Evolutionary conservation across 2,113 vertebrate genomes (phyloP).

Genomic region (Anas platyrhynchos): DNA sequence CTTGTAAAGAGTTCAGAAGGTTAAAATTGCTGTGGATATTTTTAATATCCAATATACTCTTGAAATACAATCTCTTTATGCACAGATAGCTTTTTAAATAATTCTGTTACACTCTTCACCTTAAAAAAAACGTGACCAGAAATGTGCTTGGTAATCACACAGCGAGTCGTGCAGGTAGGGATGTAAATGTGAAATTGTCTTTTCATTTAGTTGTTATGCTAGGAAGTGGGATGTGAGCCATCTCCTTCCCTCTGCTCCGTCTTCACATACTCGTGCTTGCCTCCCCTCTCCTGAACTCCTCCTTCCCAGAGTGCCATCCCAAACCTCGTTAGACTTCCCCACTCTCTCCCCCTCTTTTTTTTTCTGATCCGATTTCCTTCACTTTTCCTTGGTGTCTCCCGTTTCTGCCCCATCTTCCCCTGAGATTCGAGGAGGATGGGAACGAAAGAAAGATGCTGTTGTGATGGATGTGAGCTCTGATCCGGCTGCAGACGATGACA

Average conservation of each 20-base stretch:
- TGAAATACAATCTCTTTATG: accelerated
- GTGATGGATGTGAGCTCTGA: accelerated
- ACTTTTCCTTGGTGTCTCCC: neutral
- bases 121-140: accelerated
- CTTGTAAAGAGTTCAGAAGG: no score
- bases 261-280: neutral
- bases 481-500: neutral
- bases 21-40: accelerated
- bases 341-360: no score
- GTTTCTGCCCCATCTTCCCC: neutral
- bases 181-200: neutral
- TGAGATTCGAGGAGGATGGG: neutral
- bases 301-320: neutral
- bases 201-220: accelerated
- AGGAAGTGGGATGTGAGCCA: neutral
- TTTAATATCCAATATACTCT: accelerated
- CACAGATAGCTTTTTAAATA: accelerated
- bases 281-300: neutral
- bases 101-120: neutral
- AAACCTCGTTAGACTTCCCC: no score
- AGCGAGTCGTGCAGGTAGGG: neutral
- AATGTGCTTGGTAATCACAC: accelerated
- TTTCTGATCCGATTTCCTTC: neutral
- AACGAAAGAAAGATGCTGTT: accelerated
- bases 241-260: neutral